Evolutionary conservation across 2,888 invertebrate species (phyloP).

Genomic region (Drosophila mimica): DNA sequence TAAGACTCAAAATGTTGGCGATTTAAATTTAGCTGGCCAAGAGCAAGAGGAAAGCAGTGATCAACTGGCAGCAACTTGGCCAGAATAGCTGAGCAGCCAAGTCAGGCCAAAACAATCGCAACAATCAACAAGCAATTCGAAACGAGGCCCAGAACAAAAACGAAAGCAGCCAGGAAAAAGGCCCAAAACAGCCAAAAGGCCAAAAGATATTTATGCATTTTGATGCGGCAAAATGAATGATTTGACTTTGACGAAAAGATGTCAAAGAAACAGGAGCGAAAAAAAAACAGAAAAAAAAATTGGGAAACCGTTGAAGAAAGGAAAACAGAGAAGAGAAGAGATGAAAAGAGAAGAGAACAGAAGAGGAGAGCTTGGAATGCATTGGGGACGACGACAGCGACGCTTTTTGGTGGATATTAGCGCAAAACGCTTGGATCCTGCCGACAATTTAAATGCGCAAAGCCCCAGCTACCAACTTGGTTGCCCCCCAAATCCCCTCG

Average conservation of each 20-base stretch:
- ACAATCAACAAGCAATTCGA: slow-evolving; percentile 76
- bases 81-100: slow-evolving; percentile 15
- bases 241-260: slow-evolving; percentile 84
- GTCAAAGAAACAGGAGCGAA: slow-evolving; percentile 62
- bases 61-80: slow-evolving; percentile 14
- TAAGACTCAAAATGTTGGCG: slow-evolving; percentile 32
- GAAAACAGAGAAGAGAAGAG: slow-evolving; percentile 21
- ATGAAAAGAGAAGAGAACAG: slow-evolving; percentile 12
- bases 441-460: slow-evolving; percentile 78
- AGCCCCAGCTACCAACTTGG: slow-evolving; percentile 9
- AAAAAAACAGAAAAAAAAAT: slow-evolving; percentile 6
- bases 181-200: slow-evolving; percentile 37
- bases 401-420: slow-evolving; percentile 77
- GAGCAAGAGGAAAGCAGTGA: not conserved
- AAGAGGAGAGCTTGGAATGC: slow-evolving; percentile 51
- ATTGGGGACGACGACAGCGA: slow-evolving; percentile 60
- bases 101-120: slow-evolving; percentile 56
- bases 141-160: slow-evolving; percentile 34
- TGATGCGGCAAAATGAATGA: slow-evolving; percentile 84
- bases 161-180: slow-evolving; percentile 12
- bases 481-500: not conserved
- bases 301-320: not conserved
- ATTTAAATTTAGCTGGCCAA: slow-evolving; percentile 60
- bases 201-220: slow-evolving; percentile 80
- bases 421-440: slow-evolving; percentile 81